Evolutionary conservation across 2,113 vertebrate genomes (phyloP), one percentile per base, ranked within the genome.

Genomic region (Melanerpes aurifrons): DNA sequence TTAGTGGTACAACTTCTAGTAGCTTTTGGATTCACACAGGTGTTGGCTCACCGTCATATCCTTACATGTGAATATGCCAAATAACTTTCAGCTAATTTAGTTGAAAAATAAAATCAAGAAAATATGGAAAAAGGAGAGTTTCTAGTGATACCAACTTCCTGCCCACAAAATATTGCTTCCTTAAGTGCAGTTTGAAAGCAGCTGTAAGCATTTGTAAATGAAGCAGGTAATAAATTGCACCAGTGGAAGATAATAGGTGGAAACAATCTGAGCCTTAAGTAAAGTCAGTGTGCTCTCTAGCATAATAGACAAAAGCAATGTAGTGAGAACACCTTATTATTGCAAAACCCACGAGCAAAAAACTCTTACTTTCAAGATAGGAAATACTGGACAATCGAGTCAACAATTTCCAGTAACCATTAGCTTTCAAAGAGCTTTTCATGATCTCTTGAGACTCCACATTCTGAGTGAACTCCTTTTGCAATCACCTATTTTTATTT

Each of bases 271-370:
- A 50, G 21, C 63, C 89, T 89, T 82, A 86, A 92, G 66, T 70
- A 90, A 89, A 95, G 32, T 3, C 61, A 71, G 5, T 64, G 25
- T 91, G 45, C 50, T 87, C 28, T 76, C 48, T 50, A 74, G 15
- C 10, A 45, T 66, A 83, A 86, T 4, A 82, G 61, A 89, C 72
- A 97, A 89, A 78, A 40, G 12, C 12, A 82, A 26, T 43, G 7
- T 82, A 32, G 56, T 71, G 78, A 87, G 59, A 66, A 72, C 56
- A 5, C 3, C 74, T 67, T 32, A 78, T 24, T 70, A 87, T 82
- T 87, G 45, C 15, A 88, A 96, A 95, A 70, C 40, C 14, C 72
- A 62, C 29, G 22, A 87, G 50, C 53, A 88, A 91, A 94, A 86
- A 15, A 4, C 43, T 61, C 53, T 94, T 70, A 57, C 17, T 61